Conservation (phyloP, 92 coral and sea anemone genomes). For the Parazoanthus swiftii region DNA sequence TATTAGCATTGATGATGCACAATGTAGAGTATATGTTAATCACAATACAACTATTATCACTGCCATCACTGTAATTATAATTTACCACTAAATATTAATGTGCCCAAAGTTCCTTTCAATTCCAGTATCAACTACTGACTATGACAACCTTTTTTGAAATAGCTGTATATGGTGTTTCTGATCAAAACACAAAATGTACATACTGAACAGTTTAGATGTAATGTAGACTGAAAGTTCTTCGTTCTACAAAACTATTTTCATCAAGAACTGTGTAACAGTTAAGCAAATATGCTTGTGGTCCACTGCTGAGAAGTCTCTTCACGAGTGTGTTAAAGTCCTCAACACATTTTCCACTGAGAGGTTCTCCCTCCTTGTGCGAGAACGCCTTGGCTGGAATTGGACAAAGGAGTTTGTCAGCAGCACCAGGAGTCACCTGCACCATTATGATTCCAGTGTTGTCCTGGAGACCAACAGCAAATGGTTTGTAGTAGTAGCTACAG, state of each 20-base stretch:
- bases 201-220: background rate
- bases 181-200: background rate
- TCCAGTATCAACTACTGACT: too few species aligned
- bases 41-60: too few species aligned
- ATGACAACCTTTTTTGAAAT: too few species aligned
- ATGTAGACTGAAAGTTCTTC: conserved; percentile 48
- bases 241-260: conserved; percentile 70
- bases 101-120: too few species aligned
- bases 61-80: too few species aligned
- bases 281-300: conserved; percentile 26
- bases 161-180: background rate
- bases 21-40: too few species aligned
- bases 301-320: conserved; percentile 30
- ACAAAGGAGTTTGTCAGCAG: conserved; percentile 58
- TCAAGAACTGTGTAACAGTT: conserved; percentile 58
- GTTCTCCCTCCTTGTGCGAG: conserved; percentile 22
- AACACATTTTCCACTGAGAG: conserved; percentile 28
- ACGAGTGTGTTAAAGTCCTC: conserved; percentile 40
- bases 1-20: too few species aligned
- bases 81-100: too few species aligned
- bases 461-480: conserved; percentile 45
- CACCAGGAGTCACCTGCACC: conserved; percentile 45
- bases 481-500: conserved; percentile 56
- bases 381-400: conserved; percentile 58
- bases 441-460: conserved; percentile 45